Evolutionary conservation across 2,113 vertebrate species (phyloP), one percentile per base, ranked within the genome.

Genomic region (Notarius lentiginosus): DNA sequence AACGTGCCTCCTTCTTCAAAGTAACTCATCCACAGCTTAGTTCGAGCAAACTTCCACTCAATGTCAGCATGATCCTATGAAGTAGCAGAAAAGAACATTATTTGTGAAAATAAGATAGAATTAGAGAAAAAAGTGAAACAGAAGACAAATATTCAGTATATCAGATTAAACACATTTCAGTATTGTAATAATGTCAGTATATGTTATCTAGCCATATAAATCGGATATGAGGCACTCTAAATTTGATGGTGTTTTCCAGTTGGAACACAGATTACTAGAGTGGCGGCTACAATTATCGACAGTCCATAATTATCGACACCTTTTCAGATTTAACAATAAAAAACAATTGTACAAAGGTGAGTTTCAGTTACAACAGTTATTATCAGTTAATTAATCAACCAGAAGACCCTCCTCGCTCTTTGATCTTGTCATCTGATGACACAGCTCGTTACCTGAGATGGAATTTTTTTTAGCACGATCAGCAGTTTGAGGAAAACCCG

Each of bases 1-100:
- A 99, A 93, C 24, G 98, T 99, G 66, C 96, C 98, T 49, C 98
- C 98, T 95, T 99, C 98, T 93, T 99, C 98, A 91, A 99, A 99
- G 90, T 99, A 99, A 92, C 98, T 99, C 98, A 99, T 99, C 98
- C 98, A 99, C 86, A 99, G 95, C 93, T 99, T 99, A 20, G 98
- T 99, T 93, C 98, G 94, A 92, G 98, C 98, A 93, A 99, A 99
- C 91, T 99, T 99, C 98, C 98, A 99, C 91, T 99, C 98, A 51
- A 99, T 99, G 87, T 99, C 98, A 65, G 98, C 98, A 83, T 99
- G 98, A 92, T 99, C 98, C 98, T 99, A 92, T 66, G 91, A 63
- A 73, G 17, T 22, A 72, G 20, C n/a, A 83, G 24, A 47, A 76
- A 8, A 65, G 58, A 41, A 14, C n/a, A 58, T 24, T 61, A 58